Conservation (phyloP, 2,113 vertebrate species). For the Misgurnus anguillicaudatus region DNA sequence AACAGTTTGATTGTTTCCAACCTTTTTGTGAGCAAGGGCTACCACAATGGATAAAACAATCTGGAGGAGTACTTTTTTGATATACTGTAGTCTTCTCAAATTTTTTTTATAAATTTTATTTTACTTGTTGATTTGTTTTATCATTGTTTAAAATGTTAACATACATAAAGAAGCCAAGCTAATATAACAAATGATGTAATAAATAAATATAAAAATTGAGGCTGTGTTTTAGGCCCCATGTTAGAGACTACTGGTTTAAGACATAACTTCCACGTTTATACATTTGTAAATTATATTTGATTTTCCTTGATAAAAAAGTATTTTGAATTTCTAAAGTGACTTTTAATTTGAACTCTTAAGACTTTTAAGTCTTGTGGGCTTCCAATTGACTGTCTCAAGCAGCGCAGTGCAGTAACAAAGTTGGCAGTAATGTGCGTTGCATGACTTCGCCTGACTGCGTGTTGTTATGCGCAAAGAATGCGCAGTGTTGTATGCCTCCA, state of each 20-base stretch:
- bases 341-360: not conserved
- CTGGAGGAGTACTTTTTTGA: no score
- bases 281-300: not conserved
- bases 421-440: not conserved
- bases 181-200: no score
- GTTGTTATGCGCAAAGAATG: not conserved
- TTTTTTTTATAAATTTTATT: no score
- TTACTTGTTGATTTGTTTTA: no score
- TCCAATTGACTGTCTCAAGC: not conserved
- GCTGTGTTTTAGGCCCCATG: no score
- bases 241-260: not conserved
- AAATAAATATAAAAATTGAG: no score
- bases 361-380: constrained; percentile 16
- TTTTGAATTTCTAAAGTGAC: not conserved
- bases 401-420: not conserved
- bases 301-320: not conserved
- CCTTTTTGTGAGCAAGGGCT: no score
- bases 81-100: no score
- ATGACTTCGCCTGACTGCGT: not conserved
- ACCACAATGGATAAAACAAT: no score
- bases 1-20: no score
- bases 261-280: not conserved
- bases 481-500: constrained; percentile 1
- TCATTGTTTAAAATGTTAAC: no score
- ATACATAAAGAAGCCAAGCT: no score